Evolutionary conservation across 2,888 invertebrate species (phyloP), one percentile per base, ranked within the genome.

Genomic region (Pristionchus entomophagus): DNA sequence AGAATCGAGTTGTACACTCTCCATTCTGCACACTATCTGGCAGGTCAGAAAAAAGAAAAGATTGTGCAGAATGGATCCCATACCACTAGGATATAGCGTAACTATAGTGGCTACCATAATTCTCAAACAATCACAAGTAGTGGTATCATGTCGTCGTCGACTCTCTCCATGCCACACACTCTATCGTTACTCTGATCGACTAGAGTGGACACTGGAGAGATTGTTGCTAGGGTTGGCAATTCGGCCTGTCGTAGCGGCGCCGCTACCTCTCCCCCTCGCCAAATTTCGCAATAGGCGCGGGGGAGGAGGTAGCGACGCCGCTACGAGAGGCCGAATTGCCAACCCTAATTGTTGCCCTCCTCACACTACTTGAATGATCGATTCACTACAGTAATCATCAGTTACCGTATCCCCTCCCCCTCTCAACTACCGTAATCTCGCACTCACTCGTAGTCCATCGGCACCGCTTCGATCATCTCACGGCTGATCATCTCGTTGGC

Each of bases 381-480:
- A 59, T 59, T 26, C 29, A 26, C 56, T 56, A 56, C 56, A 29
- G 32, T 62, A 32, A 8, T 19, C 69, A 38, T 45, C 41, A n/a
- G 8, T 17, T 73, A 73, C 73, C 41, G 73, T 73, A 73, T 14
- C 65, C 65, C 32, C 19, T 12, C 45, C 45, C 6, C 45, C 5
- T 65, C 35, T 65, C 17, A 8, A 35, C 35, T 35, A 65, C 38
- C 32, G 35, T 59, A 65, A 8, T 19, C 38, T 35, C 29, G 8
- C 65, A 65, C 73, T 73, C 41, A 73, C 41, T 73, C 73, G 26
- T 45, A 45, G 5, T 73, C 41, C n/a, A 8, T n/a, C 5, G 73
- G 73, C 26, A 73, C 41, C 2, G 73, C n/a, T 26, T 73, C 73
- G n/a, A 73, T 73, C 73, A 73, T 73, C 4, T 65, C 65, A 8